Conservation (phyloP, 2,113 vertebrate species). For the Pluvialis apricaria region DNA sequence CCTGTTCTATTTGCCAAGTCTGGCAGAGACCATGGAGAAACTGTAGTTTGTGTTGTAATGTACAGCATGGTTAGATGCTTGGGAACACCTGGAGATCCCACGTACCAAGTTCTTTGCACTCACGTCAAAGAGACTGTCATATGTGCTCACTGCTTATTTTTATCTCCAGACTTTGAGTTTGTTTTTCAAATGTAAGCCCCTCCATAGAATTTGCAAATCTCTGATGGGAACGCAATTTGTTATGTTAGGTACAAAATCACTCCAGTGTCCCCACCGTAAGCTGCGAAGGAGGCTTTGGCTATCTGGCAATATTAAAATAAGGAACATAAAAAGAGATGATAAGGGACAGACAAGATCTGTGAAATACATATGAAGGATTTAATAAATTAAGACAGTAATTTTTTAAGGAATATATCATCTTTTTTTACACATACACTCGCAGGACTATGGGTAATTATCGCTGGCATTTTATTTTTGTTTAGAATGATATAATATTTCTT, state of each 20-base stretch:
- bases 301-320: neutral
- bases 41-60: neutral
- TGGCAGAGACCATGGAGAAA: neutral
- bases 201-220: neutral
- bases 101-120: neutral
- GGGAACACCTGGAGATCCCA: neutral
- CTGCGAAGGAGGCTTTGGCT: neutral
- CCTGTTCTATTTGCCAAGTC: neutral
- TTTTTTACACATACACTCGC: neutral
- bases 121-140: rapidly evolving
- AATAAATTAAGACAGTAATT: neutral
- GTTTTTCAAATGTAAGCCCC: rapidly evolving
- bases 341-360: neutral
- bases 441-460: neutral
- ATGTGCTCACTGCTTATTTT: neutral
- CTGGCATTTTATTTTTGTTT: neutral
- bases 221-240: neutral
- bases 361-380: neutral
- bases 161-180: neutral
- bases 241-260: neutral
- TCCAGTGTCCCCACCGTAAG: neutral
- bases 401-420: neutral
- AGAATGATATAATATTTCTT: neutral
- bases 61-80: neutral
- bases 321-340: neutral